Conservation (phyloP, 2,888 invertebrate species). For the Cephus rjabovi region DNA sequence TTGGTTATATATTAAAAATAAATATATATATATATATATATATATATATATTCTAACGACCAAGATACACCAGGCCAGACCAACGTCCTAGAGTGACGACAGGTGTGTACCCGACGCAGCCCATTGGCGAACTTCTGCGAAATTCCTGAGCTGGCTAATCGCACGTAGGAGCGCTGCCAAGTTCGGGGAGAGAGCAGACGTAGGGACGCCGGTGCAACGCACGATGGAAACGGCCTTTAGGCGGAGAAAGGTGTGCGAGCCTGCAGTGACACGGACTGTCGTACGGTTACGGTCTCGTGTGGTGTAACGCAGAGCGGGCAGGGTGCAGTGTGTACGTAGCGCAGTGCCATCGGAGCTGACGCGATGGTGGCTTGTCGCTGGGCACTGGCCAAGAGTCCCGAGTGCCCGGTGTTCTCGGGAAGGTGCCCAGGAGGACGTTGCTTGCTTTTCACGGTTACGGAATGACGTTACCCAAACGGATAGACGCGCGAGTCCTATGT, state of each 20-base stretch:
- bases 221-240: neutral
- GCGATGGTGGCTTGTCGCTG: neutral
- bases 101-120: neutral
- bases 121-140: neutral
- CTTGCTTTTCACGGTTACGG: neutral
- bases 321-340: neutral
- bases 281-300: neutral
- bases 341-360: neutral
- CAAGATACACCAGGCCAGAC: neutral
- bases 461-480: neutral
- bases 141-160: neutral
- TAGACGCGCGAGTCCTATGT: neutral
- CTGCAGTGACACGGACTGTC: neutral
- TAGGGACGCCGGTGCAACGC: neutral
- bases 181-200: neutral
- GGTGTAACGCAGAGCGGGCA: neutral
- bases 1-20: neutral
- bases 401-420: neutral
- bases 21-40: neutral
- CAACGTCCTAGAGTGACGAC: neutral
- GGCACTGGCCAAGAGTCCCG: constrained; percentile 1
- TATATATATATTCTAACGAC: neutral
- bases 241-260: neutral
- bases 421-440: neutral
- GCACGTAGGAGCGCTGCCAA: neutral